These are phyloP conservation scores for Heterodera filipjevi DNA, from an alignment of 2,888 invertebrate species.

Conservation along the genomic window DNA sequence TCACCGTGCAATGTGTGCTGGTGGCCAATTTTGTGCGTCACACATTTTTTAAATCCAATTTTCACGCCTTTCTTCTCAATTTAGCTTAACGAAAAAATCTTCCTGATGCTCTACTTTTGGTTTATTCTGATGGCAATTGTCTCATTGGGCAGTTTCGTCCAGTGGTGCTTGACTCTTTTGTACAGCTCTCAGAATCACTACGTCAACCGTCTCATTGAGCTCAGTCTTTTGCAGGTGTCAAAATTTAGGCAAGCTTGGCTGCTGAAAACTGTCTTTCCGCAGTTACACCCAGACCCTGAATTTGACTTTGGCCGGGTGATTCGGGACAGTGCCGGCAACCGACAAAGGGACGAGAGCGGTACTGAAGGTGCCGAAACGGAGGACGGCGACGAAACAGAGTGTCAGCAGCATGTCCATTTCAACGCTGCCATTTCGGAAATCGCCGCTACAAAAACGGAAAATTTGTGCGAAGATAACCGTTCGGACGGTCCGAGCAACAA, in stretches of 20 bases:
- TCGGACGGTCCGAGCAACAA: not conserved
- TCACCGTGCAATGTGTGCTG: slow-evolving; percentile 52
- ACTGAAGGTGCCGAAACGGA: not conserved
- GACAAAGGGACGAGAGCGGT: not conserved
- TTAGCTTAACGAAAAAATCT: slow-evolving; percentile 36
- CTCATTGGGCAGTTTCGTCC: not conserved
- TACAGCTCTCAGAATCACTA: slow-evolving; percentile 11
- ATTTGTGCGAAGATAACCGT: not conserved
- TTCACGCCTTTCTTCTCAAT: not conserved
- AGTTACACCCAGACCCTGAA: not conserved
- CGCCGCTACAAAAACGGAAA: not conserved
- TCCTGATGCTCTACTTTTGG: slow-evolving; percentile 44
- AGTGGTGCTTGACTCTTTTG: slow-evolving; percentile 21
- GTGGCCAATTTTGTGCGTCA: slow-evolving; percentile 53
- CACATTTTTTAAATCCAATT: too few species aligned
- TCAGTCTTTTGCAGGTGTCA: not conserved
- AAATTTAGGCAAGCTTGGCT: not conserved
- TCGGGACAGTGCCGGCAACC: not conserved
- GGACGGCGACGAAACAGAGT: not conserved
- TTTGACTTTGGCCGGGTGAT: not conserved
- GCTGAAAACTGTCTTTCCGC: not conserved
- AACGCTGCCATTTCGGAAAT: not conserved
- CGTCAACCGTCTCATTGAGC: not conserved
- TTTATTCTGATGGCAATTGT: slow-evolving; percentile 23
- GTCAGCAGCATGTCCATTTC: not conserved